Evolutionary conservation across 2,888 invertebrate species (phyloP).

Genomic region (Tethea ocularis): DNA sequence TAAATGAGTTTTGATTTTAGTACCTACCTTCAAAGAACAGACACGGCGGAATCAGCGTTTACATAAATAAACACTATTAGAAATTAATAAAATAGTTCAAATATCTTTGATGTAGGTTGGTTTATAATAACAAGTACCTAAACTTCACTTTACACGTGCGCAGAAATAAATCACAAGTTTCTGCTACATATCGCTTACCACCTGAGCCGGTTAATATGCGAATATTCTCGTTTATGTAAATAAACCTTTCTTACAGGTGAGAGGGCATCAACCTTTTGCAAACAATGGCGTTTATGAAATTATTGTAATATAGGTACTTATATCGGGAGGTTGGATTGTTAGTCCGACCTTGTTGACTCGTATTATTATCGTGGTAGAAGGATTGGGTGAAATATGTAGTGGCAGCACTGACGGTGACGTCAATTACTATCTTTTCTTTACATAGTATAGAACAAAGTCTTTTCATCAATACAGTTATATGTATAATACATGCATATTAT

Average conservation of each 20-base stretch:
- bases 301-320: too few relatives aligned
- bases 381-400: too few relatives aligned
- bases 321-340: too few relatives aligned
- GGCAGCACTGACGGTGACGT: too few relatives aligned
- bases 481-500: too few relatives aligned
- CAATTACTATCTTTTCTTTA: too few relatives aligned
- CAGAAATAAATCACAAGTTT: background rate
- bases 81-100: background rate
- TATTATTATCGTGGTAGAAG: too few relatives aligned
- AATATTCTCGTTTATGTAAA: background rate
- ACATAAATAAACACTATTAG: background rate
- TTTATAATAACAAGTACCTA: constrained; percentile 26
- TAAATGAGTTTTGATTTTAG: background rate
- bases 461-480: too few relatives aligned
- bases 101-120: constrained; percentile 13
- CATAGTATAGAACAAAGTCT: too few relatives aligned
- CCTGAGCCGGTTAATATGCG: constrained; percentile 6
- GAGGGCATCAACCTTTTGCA: background rate
- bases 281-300: background rate
- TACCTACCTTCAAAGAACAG: too few relatives aligned
- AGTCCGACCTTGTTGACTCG: too few relatives aligned
- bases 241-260: background rate
- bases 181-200: constrained; percentile 5
- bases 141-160: background rate
- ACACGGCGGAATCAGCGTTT: too few relatives aligned